Evolutionary conservation across 2,113 vertebrate species (phyloP), one percentile per base, ranked within the genome.

Genomic region (Bucco capensis): DNA sequence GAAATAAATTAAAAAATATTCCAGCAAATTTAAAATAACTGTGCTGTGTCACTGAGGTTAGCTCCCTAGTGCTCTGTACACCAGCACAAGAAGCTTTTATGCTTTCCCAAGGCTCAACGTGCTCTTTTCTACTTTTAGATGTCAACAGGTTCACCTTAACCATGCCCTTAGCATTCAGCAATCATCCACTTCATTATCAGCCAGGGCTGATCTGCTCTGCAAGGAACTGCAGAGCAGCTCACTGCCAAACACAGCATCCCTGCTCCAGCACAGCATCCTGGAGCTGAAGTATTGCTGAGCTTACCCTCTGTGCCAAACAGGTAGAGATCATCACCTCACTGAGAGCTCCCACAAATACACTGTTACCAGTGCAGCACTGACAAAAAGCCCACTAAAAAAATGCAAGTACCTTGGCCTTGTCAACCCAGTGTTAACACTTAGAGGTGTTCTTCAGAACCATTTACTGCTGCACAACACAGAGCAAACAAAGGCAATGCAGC

Each of bases 71-170:
- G 74, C 56, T 72, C 76, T 53, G 57, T 47, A 75, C 56, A n/a
- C 44, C 2, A 33, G 38, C 2, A 0, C 51, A 61, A 91, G 91
- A 81, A 92, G 84, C 77, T 83, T 94, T 95, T 70, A 88, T 1
- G 3, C 49, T 60, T 83, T 83, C 88, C 62, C 2, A 18, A 94
- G 83, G 86, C 77, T 88, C 64, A 69, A 2, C 4, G 0, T 46
- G 60, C 38, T 79, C 88, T 91, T 28, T 71, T 66, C 80, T 95
- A 64, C 80, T 93, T 94, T 93, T 38, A 82, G 70, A 84, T 79
- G 86, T 77, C 91, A 94, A 79, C 61, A 80, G 86, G 88, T 94
- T 80, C 92, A 66, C 57, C 83, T 46, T 15, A 88, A 75, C 18
- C 2, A n/a, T 58, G 42, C 64, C 83, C 80, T 95, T n/a, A 69